A percentile compares a stretch with the other conserved stretches of the same genome.
phyloP scores from a whole-genome alignment of 64 coral and sea anemone species.

The Orbicella faveolata region DNA sequence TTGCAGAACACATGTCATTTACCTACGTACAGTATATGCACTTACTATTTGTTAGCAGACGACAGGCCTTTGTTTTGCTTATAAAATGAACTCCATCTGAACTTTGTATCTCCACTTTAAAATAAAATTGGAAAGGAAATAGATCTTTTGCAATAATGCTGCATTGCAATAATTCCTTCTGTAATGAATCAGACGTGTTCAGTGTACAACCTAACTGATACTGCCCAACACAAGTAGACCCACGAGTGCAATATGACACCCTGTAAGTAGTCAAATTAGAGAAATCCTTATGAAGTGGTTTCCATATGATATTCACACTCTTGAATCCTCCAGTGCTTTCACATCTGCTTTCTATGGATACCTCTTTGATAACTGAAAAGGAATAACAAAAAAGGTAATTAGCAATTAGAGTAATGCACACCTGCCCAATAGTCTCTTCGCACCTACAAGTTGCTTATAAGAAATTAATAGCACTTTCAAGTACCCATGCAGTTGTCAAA shows the following conservation, averaged over 20 bases:
- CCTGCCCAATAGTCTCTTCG: too few relatives aligned
- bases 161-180: neutral
- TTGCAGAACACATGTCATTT: too few relatives aligned
- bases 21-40: too few relatives aligned
- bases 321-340: neutral
- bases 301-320: conserved; percentile 5
- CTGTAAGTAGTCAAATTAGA: neutral
- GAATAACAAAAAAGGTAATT: neutral
- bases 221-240: neutral
- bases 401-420: neutral
- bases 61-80: neutral
- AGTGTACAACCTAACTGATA: conserved; percentile 11
- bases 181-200: neutral
- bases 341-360: neutral
- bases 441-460: too few relatives aligned
- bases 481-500: too few relatives aligned
- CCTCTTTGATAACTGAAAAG: neutral
- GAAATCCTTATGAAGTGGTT: neutral
- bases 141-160: neutral
- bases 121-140: neutral
- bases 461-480: too few relatives aligned
- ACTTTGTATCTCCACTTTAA: neutral
- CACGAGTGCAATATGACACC: neutral
- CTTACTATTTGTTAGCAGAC: neutral
- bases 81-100: conserved; percentile 12